Base-by-base conservation (phyloP, 2,797 vertebrate genomes). In the Melanotaenia maccullochi region DNA sequence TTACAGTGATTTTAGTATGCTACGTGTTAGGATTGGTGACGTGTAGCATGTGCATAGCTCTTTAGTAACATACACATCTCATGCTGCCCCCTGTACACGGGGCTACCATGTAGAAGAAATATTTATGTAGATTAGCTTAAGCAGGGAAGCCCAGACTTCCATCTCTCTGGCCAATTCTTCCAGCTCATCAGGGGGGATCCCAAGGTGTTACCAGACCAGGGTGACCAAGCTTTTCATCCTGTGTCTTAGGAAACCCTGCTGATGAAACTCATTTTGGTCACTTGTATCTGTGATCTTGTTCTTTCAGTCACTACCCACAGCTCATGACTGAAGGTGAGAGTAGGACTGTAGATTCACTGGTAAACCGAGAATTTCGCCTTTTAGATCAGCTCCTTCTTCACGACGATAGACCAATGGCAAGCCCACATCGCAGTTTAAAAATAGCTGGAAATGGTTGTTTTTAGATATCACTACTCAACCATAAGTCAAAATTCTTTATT, bases 391-490 rank as follows among this genome's bases (percentile, higher is more conserved):
- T 40, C 13, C 18, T 44, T 6, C 40, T 2, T 44, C 16, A 44
- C 13, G 16, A 18, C 3, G 5, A 47, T 20, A 44, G 5, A 44
- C 40, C 16, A 16, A 44, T 44, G 1, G 14, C 1, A 44, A 44
- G 38, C 13, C 38, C 38, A 1, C 16, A 35, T 32, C 54, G 3
- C 47, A 62, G 75, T 65, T 40, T 18, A 54, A 6, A 73, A 77
- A 59, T 60, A 63, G 38, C 70, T 49, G 28, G 9, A 44, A 36
- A n/a, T 52, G 52, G 28, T 59, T 61, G 42, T 59, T 73, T 68
- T 68, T 52, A 60, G 68, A 51, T 38, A 60, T 67, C 5, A 1
- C 63, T 55, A 58, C 35, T 65, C 38, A 81, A 68, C 22, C 54
- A 61, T 42, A 42, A 59, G 24, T 60, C 78, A 30, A 67, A 79